phyloP scores from a whole-genome alignment of 37 sponge, comb jelly and placozoan genomes.

The Aphrocallistes beatrix region DNA sequence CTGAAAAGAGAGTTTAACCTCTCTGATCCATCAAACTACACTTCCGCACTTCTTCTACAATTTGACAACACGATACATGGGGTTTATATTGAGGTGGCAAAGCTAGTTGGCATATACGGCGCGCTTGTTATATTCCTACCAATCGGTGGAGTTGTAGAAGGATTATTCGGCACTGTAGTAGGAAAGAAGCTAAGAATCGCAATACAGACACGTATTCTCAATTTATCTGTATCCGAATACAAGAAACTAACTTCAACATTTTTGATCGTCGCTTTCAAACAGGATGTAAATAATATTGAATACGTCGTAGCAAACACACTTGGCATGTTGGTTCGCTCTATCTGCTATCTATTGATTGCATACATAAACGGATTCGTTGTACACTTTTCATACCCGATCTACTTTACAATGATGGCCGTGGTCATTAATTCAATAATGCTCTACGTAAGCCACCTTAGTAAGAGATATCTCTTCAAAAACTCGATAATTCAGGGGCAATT shows the following conservation, averaged over 20 bases:
- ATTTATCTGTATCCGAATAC: neutral
- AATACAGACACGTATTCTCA: neutral
- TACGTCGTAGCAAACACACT: neutral
- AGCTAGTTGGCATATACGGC: neutral
- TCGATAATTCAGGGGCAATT: neutral
- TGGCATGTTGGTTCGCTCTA: neutral
- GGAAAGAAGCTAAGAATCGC: neutral
- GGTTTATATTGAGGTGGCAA: neutral
- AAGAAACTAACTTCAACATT: neutral
- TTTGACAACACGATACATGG: neutral
- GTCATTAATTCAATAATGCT: neutral
- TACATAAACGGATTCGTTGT: neutral
- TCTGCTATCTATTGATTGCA: neutral
- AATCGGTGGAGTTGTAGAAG: neutral
- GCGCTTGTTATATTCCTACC: neutral
- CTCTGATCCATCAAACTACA: neutral
- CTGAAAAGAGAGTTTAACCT: neutral
- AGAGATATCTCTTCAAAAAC: constrained; percentile 4
- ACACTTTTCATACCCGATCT: neutral
- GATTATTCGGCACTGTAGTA: neutral
- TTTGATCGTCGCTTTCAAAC: neutral
- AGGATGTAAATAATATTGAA: neutral
- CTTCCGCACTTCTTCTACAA: neutral
- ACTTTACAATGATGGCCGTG: neutral
- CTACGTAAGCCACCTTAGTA: neutral